Conservation (phyloP, 2,888 invertebrate genomes). For the Melipona beecheii region DNA sequence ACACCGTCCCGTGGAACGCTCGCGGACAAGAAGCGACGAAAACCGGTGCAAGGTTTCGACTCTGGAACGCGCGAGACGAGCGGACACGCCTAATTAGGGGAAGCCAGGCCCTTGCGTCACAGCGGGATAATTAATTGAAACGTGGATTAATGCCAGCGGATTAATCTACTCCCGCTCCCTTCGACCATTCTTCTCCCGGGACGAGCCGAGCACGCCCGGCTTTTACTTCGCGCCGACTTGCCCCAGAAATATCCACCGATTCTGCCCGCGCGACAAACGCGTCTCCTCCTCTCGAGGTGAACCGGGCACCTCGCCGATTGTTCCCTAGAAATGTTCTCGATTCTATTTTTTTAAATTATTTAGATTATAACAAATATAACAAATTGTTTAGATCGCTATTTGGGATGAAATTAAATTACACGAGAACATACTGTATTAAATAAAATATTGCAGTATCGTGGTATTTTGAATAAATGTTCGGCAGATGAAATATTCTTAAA, state of each 20-base stretch:
- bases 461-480: too few relatives aligned
- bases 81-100: conserved; percentile 79
- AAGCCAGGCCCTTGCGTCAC: conserved; percentile 74
- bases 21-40: conserved; percentile 43
- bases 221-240: not conserved
- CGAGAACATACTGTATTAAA: too few relatives aligned
- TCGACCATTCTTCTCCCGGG: not conserved
- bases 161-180: conserved; percentile 69
- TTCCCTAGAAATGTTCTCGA: too few relatives aligned
- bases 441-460: too few relatives aligned
- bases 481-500: too few relatives aligned
- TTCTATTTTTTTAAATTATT: too few relatives aligned
- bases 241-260: not conserved
- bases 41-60: conserved; percentile 82
- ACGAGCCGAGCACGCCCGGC: not conserved
- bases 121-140: conserved; percentile 80
- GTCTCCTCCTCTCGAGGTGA: not conserved
- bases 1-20: conserved; percentile 22
- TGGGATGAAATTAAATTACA: too few relatives aligned
- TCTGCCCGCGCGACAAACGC: not conserved
- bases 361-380: too few relatives aligned
- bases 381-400: too few relatives aligned
- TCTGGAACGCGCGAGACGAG: conserved; percentile 72
- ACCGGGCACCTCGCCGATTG: too few relatives aligned
- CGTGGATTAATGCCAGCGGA: conserved; percentile 78